These are phyloP conservation scores for Philereme vetulata DNA, from an alignment of 2,888 invertebrate species.

Conservation along the genomic window DNA sequence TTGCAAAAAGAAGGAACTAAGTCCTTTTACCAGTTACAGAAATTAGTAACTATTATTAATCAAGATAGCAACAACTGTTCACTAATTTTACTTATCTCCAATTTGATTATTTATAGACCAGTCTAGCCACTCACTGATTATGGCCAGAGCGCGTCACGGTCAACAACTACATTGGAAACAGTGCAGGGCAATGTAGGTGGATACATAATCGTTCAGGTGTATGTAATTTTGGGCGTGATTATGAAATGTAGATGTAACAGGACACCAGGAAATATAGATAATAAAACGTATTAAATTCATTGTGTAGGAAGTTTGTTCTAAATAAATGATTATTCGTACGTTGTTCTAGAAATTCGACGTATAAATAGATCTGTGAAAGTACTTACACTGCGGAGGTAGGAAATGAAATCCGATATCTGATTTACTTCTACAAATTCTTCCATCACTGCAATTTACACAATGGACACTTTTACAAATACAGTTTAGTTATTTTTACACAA, in stretches of 20 bases:
- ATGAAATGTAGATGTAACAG: not conserved
- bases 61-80: too few relatives aligned
- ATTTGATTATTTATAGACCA: too few relatives aligned
- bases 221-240: not conserved
- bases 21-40: too few relatives aligned
- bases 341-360: conserved; percentile 13
- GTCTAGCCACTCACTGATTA: conserved; percentile 4
- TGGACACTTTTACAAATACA: conserved; percentile 10
- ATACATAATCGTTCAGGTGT: not conserved
- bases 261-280: not conserved
- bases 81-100: too few relatives aligned
- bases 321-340: conserved; percentile 23
- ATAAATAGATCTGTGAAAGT: conserved; percentile 27
- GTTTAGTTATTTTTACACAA: conserved; percentile 14
- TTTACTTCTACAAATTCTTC: conserved; percentile 88
- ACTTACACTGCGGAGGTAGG: conserved; percentile 92
- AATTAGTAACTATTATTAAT: too few relatives aligned
- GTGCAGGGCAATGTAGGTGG: not conserved
- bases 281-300: not conserved
- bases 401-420: conserved; percentile 90
- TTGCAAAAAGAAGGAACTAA: too few relatives aligned
- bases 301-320: conserved; percentile 3
- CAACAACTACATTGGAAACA: conserved; percentile 20
- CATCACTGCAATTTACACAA: conserved; percentile 51
- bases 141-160: conserved; percentile 31